Evolutionary conservation across 1,140 invertebrate genomes (phyloP), one percentile per base, ranked within the genome.

Genomic region (Drosophila parvula): DNA sequence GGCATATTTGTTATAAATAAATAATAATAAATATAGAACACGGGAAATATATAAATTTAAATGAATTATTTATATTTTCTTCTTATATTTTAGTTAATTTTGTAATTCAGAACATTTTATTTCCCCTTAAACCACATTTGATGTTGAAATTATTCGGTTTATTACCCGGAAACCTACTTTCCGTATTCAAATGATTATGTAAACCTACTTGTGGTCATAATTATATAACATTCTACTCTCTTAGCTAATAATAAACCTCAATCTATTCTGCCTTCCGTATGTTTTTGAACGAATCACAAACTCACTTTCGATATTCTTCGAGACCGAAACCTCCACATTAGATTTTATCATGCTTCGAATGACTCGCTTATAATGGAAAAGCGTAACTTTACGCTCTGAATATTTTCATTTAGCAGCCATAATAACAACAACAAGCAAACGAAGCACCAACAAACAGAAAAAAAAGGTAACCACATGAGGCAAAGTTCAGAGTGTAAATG

Each of bases 401-500:
- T 74, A 88, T 58, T 89, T 88, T 78, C 38, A 83, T 68, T 77
- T 77, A 77, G 55, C 60, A 57, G 40, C 60, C 61, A 75, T 61
- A 65, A 48, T 60, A 55, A 58, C 32, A 65, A 44, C 45, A 38
- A n/a, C n/a, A n/a, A 38, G 40, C 22, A 12, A 18, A 16, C 34
- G 22, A 22, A 55, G 43, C 34, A 77, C 30, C 28, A 18, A 40
- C 16, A 28, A 40, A 57, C 32, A 58, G 8, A 47, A 14, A 48
- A 18, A 69, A 68, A 57, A 34, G 10, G 12, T 14, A 59, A 32
- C 44, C 65, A 50, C 68, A 71, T 50, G 51, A 71, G 68, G 32
- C 70, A 71, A 83, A 79, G 83, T 88, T 88, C 83, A 80, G 48
- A 83, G 83, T 88, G 83, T 88, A 88, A 86, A 83, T 78, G 76